phyloP scores from a whole-genome alignment of 2,113 vertebrate species.

The Rhineura floridana region DNA sequence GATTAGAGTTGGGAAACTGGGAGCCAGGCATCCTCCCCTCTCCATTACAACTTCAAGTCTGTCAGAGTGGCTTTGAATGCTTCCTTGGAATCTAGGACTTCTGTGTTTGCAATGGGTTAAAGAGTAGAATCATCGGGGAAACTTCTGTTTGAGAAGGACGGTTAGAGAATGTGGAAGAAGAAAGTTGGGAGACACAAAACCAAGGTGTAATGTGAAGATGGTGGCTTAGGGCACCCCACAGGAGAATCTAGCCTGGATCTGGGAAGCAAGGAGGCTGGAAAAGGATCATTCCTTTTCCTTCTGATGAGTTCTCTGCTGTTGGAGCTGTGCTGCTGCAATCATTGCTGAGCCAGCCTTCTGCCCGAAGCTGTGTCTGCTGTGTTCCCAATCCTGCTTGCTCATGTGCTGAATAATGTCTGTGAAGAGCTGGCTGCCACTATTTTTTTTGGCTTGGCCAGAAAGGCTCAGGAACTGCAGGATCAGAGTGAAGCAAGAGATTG shows the following conservation, averaged over 20 bases:
- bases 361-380: background rate
- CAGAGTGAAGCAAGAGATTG: background rate
- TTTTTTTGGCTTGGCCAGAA: background rate
- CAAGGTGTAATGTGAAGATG: background rate
- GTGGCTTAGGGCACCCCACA: background rate
- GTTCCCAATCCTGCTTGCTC: slow-evolving; percentile 1
- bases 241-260: background rate
- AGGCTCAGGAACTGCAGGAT: background rate
- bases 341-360: slow-evolving; percentile 20
- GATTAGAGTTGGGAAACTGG: background rate
- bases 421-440: background rate
- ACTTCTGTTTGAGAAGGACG: no score
- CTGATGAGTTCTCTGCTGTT: background rate
- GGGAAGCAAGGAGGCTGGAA: background rate
- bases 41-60: background rate
- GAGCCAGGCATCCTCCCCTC: background rate
- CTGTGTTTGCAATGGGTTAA: background rate
- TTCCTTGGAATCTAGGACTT: background rate
- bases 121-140: background rate
- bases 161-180: background rate
- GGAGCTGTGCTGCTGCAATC: background rate
- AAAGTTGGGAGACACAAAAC: background rate
- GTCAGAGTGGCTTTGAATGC: background rate
- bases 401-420: slow-evolving; percentile 5
- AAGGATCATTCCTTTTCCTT: background rate